Evolutionary conservation across 2,888 invertebrate species (phyloP), one percentile per base, ranked within the genome.

Genomic region (Rhingia campestris): DNA sequence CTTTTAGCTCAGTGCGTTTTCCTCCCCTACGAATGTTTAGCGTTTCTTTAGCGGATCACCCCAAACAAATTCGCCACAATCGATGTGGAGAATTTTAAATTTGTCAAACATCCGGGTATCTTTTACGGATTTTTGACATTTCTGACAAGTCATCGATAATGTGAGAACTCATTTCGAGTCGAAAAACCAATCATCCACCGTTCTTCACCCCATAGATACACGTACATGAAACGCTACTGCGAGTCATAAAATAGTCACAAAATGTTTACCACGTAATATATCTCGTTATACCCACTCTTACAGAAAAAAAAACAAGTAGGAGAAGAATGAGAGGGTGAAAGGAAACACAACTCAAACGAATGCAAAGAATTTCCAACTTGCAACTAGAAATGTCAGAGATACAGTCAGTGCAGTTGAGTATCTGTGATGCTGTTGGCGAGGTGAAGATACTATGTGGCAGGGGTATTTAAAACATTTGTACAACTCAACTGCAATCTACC

Each of bases 381-480:
- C 43, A 64, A 41, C 41, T 33, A 56, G 56, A 63, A 77, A 77
- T 72, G 12, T 35, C 53, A 63, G 35, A 58, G 54, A 63, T 47
- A 49, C 14, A 79, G 51, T 43, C 51, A 51, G 72, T 12, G 12
- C 12, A 6, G 35, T 30, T 41, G 59, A 30, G 61, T 49, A 81
- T 72, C 64, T 45, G 70, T 45, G 70, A 76, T 70, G 64, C 59
- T 73, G 66, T 39, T 58, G 56, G 67, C 61, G 61, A 6, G 51
- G 41, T 53, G 51, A 43, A 53, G 47, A 32, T 35, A 54, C 22
- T 76, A 61, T 66, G 61, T 43, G 54, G 14, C 75, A 37, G 49
- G 39, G 53, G 73, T 64, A 82, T 82, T 82, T 79, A 73, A 79
- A 82, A 74, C 73, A 82, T 82, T 79, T 58, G 58, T 59, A 73